These are phyloP conservation scores for Cynaeus angustus DNA, from an alignment of 2,888 invertebrate genomes.

Conservation along the genomic window DNA sequence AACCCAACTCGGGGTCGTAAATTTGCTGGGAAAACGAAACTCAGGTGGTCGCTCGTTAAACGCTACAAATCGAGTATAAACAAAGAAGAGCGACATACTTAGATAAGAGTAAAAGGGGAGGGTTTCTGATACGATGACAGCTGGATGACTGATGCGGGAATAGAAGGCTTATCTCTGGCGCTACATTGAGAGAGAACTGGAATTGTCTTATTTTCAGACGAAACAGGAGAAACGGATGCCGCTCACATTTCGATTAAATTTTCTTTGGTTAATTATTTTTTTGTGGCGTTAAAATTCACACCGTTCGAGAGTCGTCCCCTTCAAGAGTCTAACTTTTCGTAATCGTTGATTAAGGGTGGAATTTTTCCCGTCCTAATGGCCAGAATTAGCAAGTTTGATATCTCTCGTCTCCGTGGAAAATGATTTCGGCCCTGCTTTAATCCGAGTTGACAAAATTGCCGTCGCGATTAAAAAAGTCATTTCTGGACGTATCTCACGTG, in stretches of 20 bases:
- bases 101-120: slow-evolving; percentile 5
- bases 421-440: slow-evolving; percentile 10
- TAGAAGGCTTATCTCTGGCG: slow-evolving; percentile 1
- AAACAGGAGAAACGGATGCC: not conserved
- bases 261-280: no score
- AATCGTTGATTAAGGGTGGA: not conserved
- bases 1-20: slow-evolving; percentile 31
- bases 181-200: not conserved
- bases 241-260: no score
- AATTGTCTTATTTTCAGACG: slow-evolving; percentile 4
- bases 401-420: slow-evolving; percentile 2
- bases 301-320: no score
- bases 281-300: no score
- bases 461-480: slow-evolving; percentile 23
- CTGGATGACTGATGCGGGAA: slow-evolving; percentile 9
- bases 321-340: no score
- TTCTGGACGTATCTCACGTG: slow-evolving; percentile 10
- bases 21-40: slow-evolving; percentile 32
- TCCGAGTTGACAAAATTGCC: slow-evolving; percentile 2
- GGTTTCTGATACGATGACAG: slow-evolving; percentile 1
- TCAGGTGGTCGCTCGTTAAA: slow-evolving; percentile 35
- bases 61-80: slow-evolving; percentile 32
- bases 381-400: slow-evolving; percentile 21
- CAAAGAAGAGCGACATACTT: slow-evolving; percentile 11
- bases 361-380: slow-evolving; percentile 3